Base-by-base conservation (phyloP, 2,113 vertebrate species). In the Hemichromis elongatus region DNA sequence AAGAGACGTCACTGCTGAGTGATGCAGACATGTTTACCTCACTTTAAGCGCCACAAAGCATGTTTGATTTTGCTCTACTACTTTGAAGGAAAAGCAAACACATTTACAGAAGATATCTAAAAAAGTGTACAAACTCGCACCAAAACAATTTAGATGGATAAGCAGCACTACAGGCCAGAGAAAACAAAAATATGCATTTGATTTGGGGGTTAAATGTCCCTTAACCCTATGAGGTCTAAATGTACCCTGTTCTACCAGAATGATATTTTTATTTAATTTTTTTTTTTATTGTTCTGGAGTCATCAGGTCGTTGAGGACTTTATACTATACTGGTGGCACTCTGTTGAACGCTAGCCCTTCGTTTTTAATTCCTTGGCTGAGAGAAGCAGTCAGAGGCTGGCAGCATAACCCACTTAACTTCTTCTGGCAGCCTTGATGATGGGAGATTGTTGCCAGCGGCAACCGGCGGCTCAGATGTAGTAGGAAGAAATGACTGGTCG, bases 401-500 rank as follows among this genome's bases (percentile, higher is more conserved):
- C 82, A 81, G 77, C 3, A 13, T 83, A 79, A 88, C 87, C 81
- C 86, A 79, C 81, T 88, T 93, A 75, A 78, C 80, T 87, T 81
- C 77, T 52, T 57, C 53, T 78, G 28, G 84, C 52, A 12, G 88
- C 90, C 88, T 45, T 86, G 82, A 86, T 86, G 75, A 87, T 59
- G 57, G 18, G 63, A 92, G 89, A 89, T 78, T 81, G 91, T 91
- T 91, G 89, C 92, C 78, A 77, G 61, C 45, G 78, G 90, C 89
- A 85, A 85, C 79, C 61, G 80, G 68, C 53, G 9, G 45, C 78
- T 89, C 79, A 77, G 80, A 79, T 40, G 83, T 57, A 82, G 81
- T 24, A 77, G 53, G 24, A 68, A 68, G 81, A 26, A 73, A 87
- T 79, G 86, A 90, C 77, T 80, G 63, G 80, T 87, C 24, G 30